phyloP scores from a whole-genome alignment of 2,113 vertebrate species.

The Saimiri boliviensis region DNA sequence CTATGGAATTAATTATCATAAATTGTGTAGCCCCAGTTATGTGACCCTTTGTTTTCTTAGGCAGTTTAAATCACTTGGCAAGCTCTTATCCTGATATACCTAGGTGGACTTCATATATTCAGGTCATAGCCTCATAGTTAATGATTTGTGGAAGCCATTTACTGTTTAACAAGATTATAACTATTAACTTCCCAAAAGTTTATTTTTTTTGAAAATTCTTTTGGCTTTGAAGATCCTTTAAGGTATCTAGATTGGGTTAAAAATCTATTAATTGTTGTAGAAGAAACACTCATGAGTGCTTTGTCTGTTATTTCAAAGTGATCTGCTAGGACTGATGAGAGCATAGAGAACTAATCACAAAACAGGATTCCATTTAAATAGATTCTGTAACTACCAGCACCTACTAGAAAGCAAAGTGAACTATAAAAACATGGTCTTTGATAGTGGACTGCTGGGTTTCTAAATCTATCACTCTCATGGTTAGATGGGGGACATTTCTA shows the following conservation, averaged over 20 bases:
- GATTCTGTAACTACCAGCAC: background rate
- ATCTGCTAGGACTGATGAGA: background rate
- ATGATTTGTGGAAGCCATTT: background rate
- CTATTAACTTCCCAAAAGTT: background rate
- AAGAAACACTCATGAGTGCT: background rate
- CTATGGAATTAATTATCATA: background rate
- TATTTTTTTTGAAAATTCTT: background rate
- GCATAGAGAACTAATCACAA: background rate
- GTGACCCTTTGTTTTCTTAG: background rate
- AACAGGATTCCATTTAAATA: background rate
- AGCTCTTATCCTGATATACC: background rate
- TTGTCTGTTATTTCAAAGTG: background rate
- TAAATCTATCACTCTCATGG: background rate
- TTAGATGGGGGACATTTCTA: background rate
- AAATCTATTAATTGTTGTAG: background rate
- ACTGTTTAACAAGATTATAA: background rate
- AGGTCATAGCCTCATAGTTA: background rate
- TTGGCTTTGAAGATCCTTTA: background rate
- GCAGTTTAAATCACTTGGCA: background rate
- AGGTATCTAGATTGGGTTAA: background rate
- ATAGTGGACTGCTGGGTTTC: background rate
- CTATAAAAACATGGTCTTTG: background rate
- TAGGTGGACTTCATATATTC: background rate
- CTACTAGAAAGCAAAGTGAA: background rate
- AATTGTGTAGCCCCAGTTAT: background rate